Base-by-base conservation (phyloP, 2,797 vertebrate species). In the Gadopsis marmoratus region DNA sequence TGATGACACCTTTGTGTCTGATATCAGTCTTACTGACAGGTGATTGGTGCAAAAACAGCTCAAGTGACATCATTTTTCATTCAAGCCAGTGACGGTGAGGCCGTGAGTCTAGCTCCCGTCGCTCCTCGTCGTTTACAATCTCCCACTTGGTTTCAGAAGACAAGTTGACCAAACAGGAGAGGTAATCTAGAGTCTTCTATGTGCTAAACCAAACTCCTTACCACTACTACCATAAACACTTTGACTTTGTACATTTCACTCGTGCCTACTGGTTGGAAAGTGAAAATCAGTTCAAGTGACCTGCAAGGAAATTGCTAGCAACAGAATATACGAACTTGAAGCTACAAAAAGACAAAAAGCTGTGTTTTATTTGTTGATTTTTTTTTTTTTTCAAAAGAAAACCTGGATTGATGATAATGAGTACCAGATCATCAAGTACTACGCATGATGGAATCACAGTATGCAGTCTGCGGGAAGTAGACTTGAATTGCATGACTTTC, bases 391-490 rank as follows among this genome's bases (percentile, higher is more conserved):
- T 45, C 37, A 14, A 45, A 45, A 33, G 8, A 47, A 65, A 79
- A 66, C 56, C 17, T 37, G 12, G 33, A 43, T 37, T 48, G 68
- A 47, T 69, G 76, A 62, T 17, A 4, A 37, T n/a, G 58, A 66
- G 37, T 39, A 70, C 11, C 68, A 73, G 39, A 65, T 85, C n/a
- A 58, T 61, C n/a, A 70, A 83, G 47, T 21, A 68, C 61, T 43
- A 73, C 64, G 77, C 79, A 65, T 5, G 82, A 89, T 79, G 79
- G 74, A 71, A 62, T 94, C 92, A 93, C 93, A 93, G 93, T 92
- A 78, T 89, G 84, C 86, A 88, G 90, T 93, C 90, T 86, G 90
- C 55, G 87, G 91, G 90, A 91, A 90, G 91, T 83, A 78, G 85
- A 82, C 78, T 86, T 43, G 87, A 89, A 86, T 89, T 88, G 85